phyloP scores from a whole-genome alignment of 35 echinoderm and acorn worm genomes.

The Eucidaris tribuloides region DNA sequence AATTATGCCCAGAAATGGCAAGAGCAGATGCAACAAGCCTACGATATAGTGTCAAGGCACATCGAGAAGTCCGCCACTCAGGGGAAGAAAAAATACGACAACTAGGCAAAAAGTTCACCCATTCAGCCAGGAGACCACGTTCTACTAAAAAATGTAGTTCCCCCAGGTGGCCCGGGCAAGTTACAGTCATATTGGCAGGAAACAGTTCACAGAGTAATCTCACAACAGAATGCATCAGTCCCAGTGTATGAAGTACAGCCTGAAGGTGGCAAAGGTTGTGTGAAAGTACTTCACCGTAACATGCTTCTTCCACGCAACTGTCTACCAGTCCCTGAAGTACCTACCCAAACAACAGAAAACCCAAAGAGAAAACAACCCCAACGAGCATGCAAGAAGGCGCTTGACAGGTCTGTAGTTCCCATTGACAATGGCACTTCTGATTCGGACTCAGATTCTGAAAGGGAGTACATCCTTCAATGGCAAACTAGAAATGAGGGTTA shows the following conservation, averaged over 20 bases:
- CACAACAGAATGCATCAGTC: not conserved
- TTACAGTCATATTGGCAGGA: conserved; percentile 50
- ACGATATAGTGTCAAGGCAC: too few species aligned
- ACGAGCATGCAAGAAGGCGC: too few species aligned
- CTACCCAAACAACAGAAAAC: not conserved
- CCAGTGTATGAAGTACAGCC: conserved; percentile 62
- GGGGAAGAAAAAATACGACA: not conserved
- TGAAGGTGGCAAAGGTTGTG: conserved; percentile 45
- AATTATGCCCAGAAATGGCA: not conserved
- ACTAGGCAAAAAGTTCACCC: not conserved
- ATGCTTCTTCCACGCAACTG: conserved; percentile 64
- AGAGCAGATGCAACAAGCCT: too few species aligned
- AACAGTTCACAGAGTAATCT: conserved; percentile 28
- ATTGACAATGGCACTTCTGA: too few species aligned
- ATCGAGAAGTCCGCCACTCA: not conserved
- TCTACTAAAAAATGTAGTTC: conserved; percentile 43
- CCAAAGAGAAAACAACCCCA: not conserved
- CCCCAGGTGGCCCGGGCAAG: conserved; percentile 59
- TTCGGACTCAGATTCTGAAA: too few species aligned
- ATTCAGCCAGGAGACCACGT: conserved; percentile 52
- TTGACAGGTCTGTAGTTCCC: too few species aligned
- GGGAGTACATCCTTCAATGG: too few species aligned
- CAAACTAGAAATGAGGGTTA: too few species aligned
- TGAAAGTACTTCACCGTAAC: conserved; percentile 59
- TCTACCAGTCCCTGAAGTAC: not conserved